Evolutionary conservation across 2,888 invertebrate genomes (phyloP).

Genomic region (Plebejus melissa): DNA sequence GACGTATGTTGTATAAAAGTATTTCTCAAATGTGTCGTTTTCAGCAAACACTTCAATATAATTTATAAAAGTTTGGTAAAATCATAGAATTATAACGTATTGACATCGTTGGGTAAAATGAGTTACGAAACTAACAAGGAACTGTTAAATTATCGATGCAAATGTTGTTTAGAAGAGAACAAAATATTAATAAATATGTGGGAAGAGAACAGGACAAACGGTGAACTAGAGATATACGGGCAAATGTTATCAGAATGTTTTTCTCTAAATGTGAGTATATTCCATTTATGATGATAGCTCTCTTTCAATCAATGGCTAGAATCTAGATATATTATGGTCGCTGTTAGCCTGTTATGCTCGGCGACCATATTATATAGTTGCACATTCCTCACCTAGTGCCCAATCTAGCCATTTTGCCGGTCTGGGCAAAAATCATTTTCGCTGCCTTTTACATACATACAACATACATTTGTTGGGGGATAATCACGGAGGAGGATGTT

Average conservation of each 20-base stretch:
- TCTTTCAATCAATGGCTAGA: not conserved
- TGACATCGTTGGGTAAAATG: not conserved
- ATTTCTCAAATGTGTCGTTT: too few relatives aligned
- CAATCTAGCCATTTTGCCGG: too few relatives aligned
- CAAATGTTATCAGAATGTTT: slow-evolving; percentile 60
- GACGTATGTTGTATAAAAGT: too few relatives aligned
- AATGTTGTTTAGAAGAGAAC: slow-evolving; percentile 56
- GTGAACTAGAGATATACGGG: slow-evolving; percentile 50
- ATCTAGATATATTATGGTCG: too few relatives aligned
- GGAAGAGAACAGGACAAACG: slow-evolving; percentile 45
- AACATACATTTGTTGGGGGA: too few relatives aligned
- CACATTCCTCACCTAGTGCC: too few relatives aligned
- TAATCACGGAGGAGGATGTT: too few relatives aligned
- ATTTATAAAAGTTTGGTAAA: not conserved
- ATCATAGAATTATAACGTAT: too few relatives aligned
- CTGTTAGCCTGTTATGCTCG: too few relatives aligned
- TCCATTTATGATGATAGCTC: slow-evolving; percentile 6
- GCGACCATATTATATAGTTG: too few relatives aligned
- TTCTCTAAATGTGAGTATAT: slow-evolving; percentile 50
- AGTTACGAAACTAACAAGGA: slow-evolving; percentile 21
- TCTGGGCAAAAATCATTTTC: too few relatives aligned
- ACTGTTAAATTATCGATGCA: slow-evolving; percentile 42
- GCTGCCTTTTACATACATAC: too few relatives aligned
- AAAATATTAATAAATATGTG: slow-evolving; percentile 53
- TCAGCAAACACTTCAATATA: not conserved